These are phyloP conservation scores for Glaucopsyche alexis DNA, from an alignment of 2,888 invertebrate genomes.

Conservation along the genomic window DNA sequence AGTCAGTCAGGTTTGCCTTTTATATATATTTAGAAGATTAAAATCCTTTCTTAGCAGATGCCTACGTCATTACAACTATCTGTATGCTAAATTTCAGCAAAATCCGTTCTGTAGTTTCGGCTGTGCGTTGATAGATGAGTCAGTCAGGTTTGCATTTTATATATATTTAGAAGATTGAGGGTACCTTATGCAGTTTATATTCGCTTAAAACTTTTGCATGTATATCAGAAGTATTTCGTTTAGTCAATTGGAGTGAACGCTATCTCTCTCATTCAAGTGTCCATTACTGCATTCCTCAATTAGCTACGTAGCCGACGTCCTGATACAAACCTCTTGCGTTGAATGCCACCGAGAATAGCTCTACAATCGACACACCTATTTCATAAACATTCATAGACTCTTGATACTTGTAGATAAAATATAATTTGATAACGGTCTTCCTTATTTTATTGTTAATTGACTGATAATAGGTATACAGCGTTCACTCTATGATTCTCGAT, in stretches of 20 bases:
- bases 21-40: no score
- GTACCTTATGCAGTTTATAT: no score
- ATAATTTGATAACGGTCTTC: constrained; percentile 10
- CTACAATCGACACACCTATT: background rate
- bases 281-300: constrained; percentile 63
- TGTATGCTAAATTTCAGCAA: no score
- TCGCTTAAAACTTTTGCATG: no score
- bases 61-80: no score
- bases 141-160: no score
- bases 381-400: background rate
- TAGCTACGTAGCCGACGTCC: constrained; percentile 50
- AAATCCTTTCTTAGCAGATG: no score
- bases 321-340: constrained; percentile 39
- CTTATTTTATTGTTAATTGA: constrained; percentile 6
- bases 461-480: background rate
- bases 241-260: constrained; percentile 31
- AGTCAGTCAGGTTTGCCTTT: no score
- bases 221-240: background rate
- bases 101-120: no score
- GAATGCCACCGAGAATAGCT: constrained; percentile 30
- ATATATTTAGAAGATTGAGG: no score
- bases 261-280: constrained; percentile 56
- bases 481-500: no score
- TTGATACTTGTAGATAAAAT: background rate
- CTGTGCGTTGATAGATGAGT: no score